phyloP scores from a whole-genome alignment of 2,888 invertebrate species.

The Tetramorium bicarinatum region DNA sequence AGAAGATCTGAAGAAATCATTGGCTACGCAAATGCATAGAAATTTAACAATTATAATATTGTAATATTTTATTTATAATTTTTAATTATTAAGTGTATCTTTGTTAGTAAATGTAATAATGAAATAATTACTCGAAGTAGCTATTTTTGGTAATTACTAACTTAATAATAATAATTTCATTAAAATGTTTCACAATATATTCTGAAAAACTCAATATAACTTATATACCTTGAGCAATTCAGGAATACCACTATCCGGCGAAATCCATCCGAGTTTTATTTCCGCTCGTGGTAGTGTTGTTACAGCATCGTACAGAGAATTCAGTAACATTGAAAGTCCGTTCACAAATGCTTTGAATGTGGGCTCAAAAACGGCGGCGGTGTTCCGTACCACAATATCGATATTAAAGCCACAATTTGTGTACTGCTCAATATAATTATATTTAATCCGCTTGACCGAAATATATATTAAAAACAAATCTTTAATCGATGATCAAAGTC shows the following conservation, averaged over 20 bases:
- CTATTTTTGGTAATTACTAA: background rate
- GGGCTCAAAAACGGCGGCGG: conserved; percentile 91
- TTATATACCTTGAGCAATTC: conserved; percentile 59
- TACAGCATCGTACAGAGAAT: conserved; percentile 92
- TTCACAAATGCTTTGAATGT: conserved; percentile 92
- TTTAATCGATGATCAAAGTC: background rate
- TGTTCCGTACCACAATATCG: conserved; percentile 88
- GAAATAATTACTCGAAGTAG: background rate
- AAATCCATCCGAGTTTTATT: background rate
- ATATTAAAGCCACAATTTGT: conserved; percentile 91
- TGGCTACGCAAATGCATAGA: conserved; percentile 88
- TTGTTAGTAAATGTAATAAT: background rate
- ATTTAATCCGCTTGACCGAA: background rate
- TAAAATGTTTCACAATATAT: background rate
- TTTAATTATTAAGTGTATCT: background rate
- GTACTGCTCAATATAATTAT: conserved; percentile 86
- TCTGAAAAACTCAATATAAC: background rate
- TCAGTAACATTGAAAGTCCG: conserved; percentile 90
- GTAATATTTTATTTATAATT: background rate
- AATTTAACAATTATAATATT: conserved; percentile 22
- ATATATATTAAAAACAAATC: background rate
- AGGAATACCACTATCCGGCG: background rate
- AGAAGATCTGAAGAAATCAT: conserved; percentile 91
- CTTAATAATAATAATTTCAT: conserved; percentile 20
- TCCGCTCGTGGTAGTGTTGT: conserved; percentile 86